phyloP scores from a whole-genome alignment of 2,888 invertebrate genomes.

The Thysanoteuthis rhombus region DNA sequence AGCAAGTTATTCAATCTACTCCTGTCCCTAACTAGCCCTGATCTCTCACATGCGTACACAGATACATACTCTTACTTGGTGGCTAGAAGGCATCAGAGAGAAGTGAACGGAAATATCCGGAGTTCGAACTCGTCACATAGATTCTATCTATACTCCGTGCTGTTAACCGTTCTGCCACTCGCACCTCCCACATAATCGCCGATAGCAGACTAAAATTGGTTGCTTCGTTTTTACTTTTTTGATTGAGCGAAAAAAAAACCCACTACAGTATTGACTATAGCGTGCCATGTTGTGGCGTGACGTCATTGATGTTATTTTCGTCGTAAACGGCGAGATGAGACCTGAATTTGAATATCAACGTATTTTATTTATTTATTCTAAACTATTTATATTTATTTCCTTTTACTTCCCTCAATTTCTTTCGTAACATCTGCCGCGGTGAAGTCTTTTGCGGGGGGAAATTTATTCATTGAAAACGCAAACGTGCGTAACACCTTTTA shows the following conservation, averaged over 20 bases:
- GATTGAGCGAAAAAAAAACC: background rate
- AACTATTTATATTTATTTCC: too few species aligned
- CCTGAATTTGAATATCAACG: background rate
- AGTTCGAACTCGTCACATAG: too few species aligned
- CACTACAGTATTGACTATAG: background rate
- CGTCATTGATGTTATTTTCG: background rate
- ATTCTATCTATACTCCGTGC: too few species aligned
- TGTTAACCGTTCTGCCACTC: too few species aligned
- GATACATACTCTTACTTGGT: too few species aligned
- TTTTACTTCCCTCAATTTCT: background rate
- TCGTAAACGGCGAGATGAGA: background rate
- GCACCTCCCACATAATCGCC: too few species aligned
- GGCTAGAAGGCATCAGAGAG: too few species aligned
- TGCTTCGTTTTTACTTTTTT: background rate
- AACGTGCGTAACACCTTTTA: background rate
- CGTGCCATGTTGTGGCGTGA: background rate
- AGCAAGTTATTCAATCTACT: too few species aligned
- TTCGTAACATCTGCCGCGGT: background rate
- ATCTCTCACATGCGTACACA: too few species aligned
- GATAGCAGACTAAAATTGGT: background rate
- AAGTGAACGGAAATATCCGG: too few species aligned
- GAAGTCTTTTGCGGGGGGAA: background rate
- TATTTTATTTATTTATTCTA: background rate
- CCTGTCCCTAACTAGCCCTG: too few species aligned
- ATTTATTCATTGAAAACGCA: conserved; percentile 12